Evolutionary conservation across 2,113 vertebrate species (phyloP), one percentile per base, ranked within the genome.

Genomic region (Excalfactoria chinensis): DNA sequence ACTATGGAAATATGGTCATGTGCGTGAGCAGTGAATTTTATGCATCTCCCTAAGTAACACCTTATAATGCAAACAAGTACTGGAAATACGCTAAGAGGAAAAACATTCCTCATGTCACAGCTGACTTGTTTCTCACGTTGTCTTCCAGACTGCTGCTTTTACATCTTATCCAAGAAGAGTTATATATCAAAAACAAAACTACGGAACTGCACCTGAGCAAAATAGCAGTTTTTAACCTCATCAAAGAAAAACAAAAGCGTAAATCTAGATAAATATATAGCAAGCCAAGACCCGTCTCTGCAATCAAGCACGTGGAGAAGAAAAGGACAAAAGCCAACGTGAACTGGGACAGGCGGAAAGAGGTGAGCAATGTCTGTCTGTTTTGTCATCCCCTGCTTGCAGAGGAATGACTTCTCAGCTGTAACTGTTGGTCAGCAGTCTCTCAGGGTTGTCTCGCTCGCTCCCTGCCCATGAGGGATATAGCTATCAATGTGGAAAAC

Each of bases 391-490:
- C 25, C 48, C 19, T 55, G 25, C 0, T 37, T 71, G 66, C 11
- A 71, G 51, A 19, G 63, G 43, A 34, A 74, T 22, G n/a, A 26
- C 11, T 48, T 48, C 26, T 60, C 71, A 37, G 40, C 1, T 76
- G 43, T 11, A 30, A 5, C 2, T 56, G 72, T 46, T 3, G 51
- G 30, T 35, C 55, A 72, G 43, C 51, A 76, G 48, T 40, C 34
- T 28, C 48, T 69, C 40, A 64, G 44, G 53, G 14, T 23, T 75
- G 44, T 40, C 60, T 67, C 58, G 40, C 32, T 18, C 60, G 4
- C 40, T 46, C 0, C 18, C 21, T 69, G 43, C 34, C 37, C 48
- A 11, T 15, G 28, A 55, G 7, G 0, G 69, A 40, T n/a, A 34
- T 4, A 34, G 21, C 5, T 34, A 14, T 1, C 26, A 6, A 22